Evolutionary conservation across 2,113 vertebrate genomes (phyloP).

Genomic region (Oenanthe melanoleuca): DNA sequence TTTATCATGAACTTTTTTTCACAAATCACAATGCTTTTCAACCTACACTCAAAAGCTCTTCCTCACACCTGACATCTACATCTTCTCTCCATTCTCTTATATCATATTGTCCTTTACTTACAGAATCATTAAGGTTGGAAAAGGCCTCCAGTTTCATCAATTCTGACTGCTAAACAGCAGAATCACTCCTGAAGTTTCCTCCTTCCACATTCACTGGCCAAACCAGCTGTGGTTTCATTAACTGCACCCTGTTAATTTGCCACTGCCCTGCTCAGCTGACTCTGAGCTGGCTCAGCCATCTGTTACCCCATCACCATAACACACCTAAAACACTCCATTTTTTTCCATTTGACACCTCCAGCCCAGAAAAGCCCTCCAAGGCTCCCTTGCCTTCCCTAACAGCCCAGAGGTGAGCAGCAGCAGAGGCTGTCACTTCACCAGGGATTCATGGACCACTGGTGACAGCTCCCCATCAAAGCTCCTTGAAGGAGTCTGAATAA

Average conservation of each 20-base stretch:
- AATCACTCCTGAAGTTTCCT: neutral
- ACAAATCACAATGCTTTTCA: neutral
- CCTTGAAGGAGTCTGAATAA: neutral
- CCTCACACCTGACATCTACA: rapidly evolving
- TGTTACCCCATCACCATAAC: neutral
- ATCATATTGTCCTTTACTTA: rapidly evolving
- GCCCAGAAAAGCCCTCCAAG: neutral
- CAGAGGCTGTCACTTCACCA: neutral
- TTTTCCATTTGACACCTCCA: neutral
- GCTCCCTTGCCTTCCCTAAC: neutral
- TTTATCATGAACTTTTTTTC: neutral
- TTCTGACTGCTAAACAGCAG: neutral
- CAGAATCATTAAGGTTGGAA: neutral
- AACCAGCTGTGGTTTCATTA: neutral
- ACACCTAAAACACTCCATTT: no score
- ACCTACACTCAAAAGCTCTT: neutral
- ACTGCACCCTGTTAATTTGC: neutral
- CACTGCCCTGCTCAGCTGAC: no score
- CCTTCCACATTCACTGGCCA: neutral
- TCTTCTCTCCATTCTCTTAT: neutral
- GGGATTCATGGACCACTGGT: neutral
- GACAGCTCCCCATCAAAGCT: neutral
- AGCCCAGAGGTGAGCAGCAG: neutral
- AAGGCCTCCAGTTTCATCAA: neutral
- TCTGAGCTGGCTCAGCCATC: neutral